A percentile compares a stretch with the other conserved stretches of the same genome.
Conservation (phyloP, 2,797 vertebrate species). For the Eulemur coronatus region DNA sequence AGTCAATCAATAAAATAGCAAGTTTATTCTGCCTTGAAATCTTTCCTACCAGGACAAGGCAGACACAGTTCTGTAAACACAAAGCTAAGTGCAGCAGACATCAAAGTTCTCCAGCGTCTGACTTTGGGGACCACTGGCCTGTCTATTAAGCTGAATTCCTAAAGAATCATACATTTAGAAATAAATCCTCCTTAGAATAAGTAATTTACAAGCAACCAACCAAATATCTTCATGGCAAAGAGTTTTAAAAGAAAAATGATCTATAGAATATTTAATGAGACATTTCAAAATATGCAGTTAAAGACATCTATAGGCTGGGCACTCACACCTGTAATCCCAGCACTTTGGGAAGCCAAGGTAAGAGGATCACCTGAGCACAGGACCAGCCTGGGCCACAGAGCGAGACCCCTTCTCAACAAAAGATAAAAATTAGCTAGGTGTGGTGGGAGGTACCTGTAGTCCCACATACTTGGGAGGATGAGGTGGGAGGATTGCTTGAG, state of each 20-base stretch:
- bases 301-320: neutral
- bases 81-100: too few species aligned
- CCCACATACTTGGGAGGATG: neutral
- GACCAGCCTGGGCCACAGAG: neutral
- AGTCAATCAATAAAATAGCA: neutral
- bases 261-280: neutral
- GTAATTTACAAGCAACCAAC: neutral
- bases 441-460: neutral
- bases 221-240: neutral
- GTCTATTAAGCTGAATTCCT: neutral
- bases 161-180: neutral
- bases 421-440: neutral
- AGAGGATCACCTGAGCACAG: neutral
- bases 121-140: neutral
- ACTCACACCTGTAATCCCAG: neutral
- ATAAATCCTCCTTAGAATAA: neutral
- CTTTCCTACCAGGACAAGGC: neutral
- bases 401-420: neutral
- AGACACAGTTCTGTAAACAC: neutral
- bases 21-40: neutral
- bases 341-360: neutral
- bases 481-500: neutral
- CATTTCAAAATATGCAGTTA: too few species aligned
- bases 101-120: neutral
- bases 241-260: neutral